Conservation (phyloP, 2,797 vertebrate species). For the Xerus rutilus region DNA sequence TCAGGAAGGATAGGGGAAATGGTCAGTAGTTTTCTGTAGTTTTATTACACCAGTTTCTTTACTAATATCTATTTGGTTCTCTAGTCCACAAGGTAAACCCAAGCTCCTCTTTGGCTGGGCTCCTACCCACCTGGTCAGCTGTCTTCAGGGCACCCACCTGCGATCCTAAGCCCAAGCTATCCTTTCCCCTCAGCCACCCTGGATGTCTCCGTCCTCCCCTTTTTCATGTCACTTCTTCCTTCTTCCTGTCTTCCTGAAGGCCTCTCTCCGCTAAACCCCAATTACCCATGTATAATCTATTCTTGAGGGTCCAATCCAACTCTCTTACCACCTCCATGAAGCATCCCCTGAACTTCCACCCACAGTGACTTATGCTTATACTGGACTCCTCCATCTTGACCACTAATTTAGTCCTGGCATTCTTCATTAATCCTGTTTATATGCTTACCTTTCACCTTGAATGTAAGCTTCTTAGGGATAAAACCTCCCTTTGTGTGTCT, state of each 20-base stretch:
- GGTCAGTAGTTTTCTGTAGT: not conserved
- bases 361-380: not conserved
- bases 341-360: not conserved
- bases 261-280: not conserved
- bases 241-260: not conserved
- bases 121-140: not conserved
- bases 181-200: not conserved
- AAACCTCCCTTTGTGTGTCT: not conserved
- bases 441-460: conserved; percentile 51
- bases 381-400: not conserved
- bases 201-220: not conserved
- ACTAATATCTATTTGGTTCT: not conserved
- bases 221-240: not conserved
- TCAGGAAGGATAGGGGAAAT: not conserved
- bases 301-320: not conserved
- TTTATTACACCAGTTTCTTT: not conserved
- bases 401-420: not conserved
- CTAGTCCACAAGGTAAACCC: not conserved
- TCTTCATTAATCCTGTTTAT: conserved; percentile 56
- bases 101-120: not conserved
- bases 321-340: not conserved
- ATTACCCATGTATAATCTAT: not conserved
- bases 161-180: not conserved
- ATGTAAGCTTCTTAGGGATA: conserved; percentile 60
- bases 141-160: not conserved